Percentiles rank a stretch among this genome's conserved stretches.
Conservation (phyloP, 2,113 vertebrate species). For the Podarcis cretensis region DNA sequence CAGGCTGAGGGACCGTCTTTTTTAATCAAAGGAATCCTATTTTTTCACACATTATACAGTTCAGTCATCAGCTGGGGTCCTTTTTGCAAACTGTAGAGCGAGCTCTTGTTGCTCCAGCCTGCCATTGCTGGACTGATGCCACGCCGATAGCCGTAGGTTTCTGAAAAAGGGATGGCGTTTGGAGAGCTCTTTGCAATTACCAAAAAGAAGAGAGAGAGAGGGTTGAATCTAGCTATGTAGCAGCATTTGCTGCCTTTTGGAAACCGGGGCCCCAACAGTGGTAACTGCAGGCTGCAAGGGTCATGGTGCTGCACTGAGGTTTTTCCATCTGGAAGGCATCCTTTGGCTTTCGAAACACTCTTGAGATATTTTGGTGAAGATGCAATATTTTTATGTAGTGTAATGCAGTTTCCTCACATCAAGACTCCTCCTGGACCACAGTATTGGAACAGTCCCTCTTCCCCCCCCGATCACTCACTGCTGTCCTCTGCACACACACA, state of each 20-base stretch:
- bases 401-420: slow-evolving; percentile 65
- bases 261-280: slow-evolving; percentile 26
- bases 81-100: slow-evolving; percentile 17
- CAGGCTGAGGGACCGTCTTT: slow-evolving; percentile 63
- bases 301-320: slow-evolving; percentile 23
- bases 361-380: slow-evolving; percentile 73
- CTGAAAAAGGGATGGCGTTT: not conserved
- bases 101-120: slow-evolving; percentile 23
- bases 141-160: slow-evolving; percentile 20
- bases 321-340: slow-evolving; percentile 44
- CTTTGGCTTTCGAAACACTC: slow-evolving; percentile 58
- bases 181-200: slow-evolving; percentile 2
- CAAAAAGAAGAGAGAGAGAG: not conserved
- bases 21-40: slow-evolving; percentile 80
- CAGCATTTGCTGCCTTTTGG: slow-evolving; percentile 38
- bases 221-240: slow-evolving; percentile 16
- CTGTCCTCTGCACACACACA: slow-evolving; percentile 26
- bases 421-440: slow-evolving; percentile 35
- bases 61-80: slow-evolving; percentile 64
- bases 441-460: slow-evolving; percentile 50
- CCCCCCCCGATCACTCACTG: not conserved
- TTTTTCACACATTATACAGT: slow-evolving; percentile 74
- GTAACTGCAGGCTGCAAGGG: slow-evolving; percentile 23
- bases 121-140: slow-evolving; percentile 46
- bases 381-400: slow-evolving; percentile 78